Percentiles rank a stretch among this genome's conserved stretches.
phyloP scores from a whole-genome alignment of 2,113 vertebrate species.

The Taxidea taxus region DNA sequence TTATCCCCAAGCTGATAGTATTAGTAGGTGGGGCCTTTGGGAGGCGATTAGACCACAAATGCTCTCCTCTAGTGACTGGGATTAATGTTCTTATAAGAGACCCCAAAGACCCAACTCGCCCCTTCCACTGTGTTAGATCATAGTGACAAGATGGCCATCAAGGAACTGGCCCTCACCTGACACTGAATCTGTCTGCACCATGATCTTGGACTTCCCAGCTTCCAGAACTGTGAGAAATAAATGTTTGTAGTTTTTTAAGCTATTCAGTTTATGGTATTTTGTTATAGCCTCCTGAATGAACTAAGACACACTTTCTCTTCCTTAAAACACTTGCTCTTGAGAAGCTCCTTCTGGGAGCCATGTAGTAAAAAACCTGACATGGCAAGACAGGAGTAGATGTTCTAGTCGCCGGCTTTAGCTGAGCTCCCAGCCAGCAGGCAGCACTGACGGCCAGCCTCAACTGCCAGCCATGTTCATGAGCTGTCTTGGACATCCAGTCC shows the following conservation, averaged over 20 bases:
- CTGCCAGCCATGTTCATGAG: background rate
- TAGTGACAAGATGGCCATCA: background rate
- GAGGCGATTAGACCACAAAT: background rate
- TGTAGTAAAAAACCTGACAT: background rate
- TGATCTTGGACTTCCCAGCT: background rate
- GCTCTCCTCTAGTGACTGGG: background rate
- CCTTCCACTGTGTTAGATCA: background rate
- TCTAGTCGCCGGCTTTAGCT: background rate
- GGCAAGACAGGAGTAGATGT: background rate
- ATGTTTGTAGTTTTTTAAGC: background rate
- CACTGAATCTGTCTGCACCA: background rate
- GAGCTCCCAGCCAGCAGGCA: background rate
- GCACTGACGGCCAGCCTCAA: background rate
- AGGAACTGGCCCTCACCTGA: background rate
- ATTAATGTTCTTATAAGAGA: background rate
- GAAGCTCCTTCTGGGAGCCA: background rate
- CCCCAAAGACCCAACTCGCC: background rate
- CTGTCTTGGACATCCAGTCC: background rate
- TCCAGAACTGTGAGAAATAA: background rate
- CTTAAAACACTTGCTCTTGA: background rate
- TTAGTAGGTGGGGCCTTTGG: background rate
- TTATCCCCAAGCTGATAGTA: background rate
- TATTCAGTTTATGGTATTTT: background rate
- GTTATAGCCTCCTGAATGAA: background rate
- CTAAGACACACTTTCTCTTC: background rate